Evolutionary conservation across 1,140 invertebrate genomes (phyloP).

Genomic region (Papilio aristodemus): DNA sequence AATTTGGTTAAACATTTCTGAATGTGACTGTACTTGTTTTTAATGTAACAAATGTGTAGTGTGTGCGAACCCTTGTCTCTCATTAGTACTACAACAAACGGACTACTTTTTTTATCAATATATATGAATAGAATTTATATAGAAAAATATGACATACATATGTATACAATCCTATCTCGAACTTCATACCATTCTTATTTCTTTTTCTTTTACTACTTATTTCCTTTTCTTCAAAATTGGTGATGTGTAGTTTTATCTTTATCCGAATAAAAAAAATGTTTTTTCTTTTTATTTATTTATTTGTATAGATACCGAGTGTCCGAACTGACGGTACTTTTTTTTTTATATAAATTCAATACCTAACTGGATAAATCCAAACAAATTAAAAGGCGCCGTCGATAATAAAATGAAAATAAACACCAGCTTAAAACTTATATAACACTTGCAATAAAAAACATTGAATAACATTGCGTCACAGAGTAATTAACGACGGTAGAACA

Average conservation of each 20-base stretch:
- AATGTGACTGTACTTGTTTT: not conserved
- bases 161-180: too few species aligned
- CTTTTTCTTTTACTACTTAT: too few species aligned
- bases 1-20: not conserved
- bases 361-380: not conserved
- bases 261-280: too few species aligned
- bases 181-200: too few species aligned
- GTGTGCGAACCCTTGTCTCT: not conserved
- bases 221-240: too few species aligned
- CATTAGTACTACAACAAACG: not conserved
- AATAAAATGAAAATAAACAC: not conserved
- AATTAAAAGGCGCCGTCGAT: not conserved
- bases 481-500: constrained; percentile 16
- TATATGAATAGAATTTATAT: too few species aligned
- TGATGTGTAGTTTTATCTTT: too few species aligned
- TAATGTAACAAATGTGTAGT: not conserved
- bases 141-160: too few species aligned
- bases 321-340: not conserved
- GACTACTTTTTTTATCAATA: not conserved
- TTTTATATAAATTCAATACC: not conserved
- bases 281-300: too few species aligned
- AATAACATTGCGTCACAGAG: constrained; percentile 22
- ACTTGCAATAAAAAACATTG: constrained; percentile 1
- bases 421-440: constrained; percentile 8
- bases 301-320: too few species aligned